Percentiles rank a stretch among this genome's conserved stretches.
These are phyloP conservation scores for Meda fulgida DNA, from an alignment of 2,797 vertebrate species.

Conservation along the genomic window DNA sequence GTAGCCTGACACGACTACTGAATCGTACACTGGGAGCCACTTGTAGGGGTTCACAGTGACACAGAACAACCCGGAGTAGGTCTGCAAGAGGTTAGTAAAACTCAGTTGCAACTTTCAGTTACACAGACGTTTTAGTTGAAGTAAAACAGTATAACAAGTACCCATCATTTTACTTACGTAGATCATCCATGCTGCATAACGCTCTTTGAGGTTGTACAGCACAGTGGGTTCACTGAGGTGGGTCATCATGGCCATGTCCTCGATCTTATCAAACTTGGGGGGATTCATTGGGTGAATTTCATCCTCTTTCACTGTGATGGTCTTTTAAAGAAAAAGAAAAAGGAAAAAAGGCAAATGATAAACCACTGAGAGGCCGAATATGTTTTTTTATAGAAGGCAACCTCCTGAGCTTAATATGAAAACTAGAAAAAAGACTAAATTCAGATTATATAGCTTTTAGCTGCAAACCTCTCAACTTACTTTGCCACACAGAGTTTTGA, in stretches of 20 bases:
- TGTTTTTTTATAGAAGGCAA: neutral
- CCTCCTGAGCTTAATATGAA: neutral
- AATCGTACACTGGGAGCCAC: slow-evolving; percentile 89
- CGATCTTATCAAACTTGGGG: slow-evolving; percentile 86
- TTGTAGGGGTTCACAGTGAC: slow-evolving; percentile 70
- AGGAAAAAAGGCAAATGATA: neutral
- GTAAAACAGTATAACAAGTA: neutral
- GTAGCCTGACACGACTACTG: slow-evolving; percentile 82
- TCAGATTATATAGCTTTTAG: neutral
- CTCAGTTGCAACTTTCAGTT: neutral
- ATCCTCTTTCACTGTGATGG: slow-evolving; percentile 78
- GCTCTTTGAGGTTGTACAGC: slow-evolving; percentile 95
- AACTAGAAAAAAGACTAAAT: neutral
- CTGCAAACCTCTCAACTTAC: slow-evolving; percentile 68
- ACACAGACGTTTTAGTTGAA: neutral
- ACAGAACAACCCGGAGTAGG: slow-evolving; percentile 55
- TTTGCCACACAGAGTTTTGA: slow-evolving; percentile 71
- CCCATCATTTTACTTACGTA: slow-evolving; percentile 75
- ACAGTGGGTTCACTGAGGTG: slow-evolving; percentile 85
- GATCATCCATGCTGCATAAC: slow-evolving; percentile 94
- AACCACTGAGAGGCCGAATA: neutral
- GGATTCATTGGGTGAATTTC: slow-evolving; percentile 83
- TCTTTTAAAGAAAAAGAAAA: neutral
- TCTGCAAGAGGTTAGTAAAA: slow-evolving; percentile 70
- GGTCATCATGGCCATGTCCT: slow-evolving; percentile 90